Conservation (phyloP, 2,113 vertebrate genomes). For the Otus sunia region DNA sequence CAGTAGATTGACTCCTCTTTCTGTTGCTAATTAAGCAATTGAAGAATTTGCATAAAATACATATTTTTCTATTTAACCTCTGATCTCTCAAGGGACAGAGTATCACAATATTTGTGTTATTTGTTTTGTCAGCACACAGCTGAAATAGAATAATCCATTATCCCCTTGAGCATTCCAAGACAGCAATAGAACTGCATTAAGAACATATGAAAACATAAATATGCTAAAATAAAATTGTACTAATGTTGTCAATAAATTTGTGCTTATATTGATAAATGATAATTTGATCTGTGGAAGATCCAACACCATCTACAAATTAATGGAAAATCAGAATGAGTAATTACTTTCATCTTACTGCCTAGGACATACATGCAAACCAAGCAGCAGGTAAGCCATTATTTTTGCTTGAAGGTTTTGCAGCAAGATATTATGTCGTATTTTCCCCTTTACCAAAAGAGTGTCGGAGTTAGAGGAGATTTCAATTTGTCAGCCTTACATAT, state of each 20-base stretch:
- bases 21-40: background rate
- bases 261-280: background rate
- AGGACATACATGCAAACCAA: background rate
- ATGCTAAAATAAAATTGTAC: background rate
- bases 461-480: background rate
- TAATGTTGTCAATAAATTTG: background rate
- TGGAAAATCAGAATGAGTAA: background rate
- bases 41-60: background rate
- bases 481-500: background rate
- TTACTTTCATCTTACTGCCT: background rate
- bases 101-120: background rate
- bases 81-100: background rate
- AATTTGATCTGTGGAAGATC: background rate
- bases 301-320: background rate
- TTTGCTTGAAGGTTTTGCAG: background rate
- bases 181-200: background rate
- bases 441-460: background rate
- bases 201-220: background rate
- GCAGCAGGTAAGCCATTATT: background rate
- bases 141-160: background rate
- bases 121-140: background rate
- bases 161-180: background rate
- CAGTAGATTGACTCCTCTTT: background rate
- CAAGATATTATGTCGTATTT: background rate
- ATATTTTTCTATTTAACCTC: background rate